phyloP scores from a whole-genome alignment of 2,888 invertebrate genomes.

The Lypha dubia region DNA sequence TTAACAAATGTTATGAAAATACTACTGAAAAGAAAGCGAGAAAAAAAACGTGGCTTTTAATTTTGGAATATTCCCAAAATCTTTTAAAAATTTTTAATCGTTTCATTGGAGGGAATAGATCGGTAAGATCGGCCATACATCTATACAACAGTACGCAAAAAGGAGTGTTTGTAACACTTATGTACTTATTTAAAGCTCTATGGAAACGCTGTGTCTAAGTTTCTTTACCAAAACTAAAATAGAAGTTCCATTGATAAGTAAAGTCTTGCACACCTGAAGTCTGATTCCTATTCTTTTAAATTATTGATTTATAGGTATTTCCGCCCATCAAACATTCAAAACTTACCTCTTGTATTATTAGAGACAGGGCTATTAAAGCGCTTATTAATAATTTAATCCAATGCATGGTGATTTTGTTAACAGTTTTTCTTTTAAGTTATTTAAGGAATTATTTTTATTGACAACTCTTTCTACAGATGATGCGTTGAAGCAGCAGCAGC shows the following conservation, averaged over 20 bases:
- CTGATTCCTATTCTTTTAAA: background rate
- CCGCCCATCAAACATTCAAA: background rate
- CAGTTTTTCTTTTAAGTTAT: constrained; percentile 23
- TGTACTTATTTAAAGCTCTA: no score
- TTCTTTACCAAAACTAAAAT: no score
- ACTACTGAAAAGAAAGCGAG: background rate
- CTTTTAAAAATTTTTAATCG: no score
- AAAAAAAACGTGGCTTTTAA: background rate
- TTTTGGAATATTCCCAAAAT: background rate
- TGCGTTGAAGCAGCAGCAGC: background rate
- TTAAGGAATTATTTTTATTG: constrained; percentile 24
- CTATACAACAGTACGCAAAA: no score
- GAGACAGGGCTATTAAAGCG: constrained; percentile 82
- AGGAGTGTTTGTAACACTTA: no score
- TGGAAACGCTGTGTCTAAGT: no score
- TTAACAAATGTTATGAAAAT: constrained; percentile 35
- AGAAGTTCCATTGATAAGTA: no score
- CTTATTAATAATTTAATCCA: constrained; percentile 83
- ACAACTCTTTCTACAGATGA: constrained; percentile 22
- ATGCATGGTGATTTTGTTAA: constrained; percentile 80
- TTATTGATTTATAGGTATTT: background rate
- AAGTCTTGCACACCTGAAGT: no score
- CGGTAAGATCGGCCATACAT: no score
- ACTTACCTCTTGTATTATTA: constrained; percentile 82
- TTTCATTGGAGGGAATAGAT: no score